Base-by-base conservation (phyloP, 23 tunicate species). In the Halocynthia roretzi region DNA sequence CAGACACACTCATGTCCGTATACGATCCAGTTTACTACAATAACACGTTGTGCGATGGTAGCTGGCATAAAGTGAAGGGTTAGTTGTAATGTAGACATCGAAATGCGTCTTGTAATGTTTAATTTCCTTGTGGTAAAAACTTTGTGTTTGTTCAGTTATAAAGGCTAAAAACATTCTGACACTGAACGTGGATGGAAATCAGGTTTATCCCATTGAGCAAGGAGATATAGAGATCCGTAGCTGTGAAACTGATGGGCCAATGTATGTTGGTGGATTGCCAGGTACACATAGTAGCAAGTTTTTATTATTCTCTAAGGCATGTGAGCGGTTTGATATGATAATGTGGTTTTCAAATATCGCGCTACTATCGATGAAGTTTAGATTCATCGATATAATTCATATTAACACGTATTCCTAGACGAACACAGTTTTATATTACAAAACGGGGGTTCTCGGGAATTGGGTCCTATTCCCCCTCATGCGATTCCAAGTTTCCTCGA, bases 31-130 rank as follows among this genome's bases (percentile, higher is more conserved):
- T 67, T 11, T 6, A 66, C 17, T 82, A 53, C 56, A 31, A 31
- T 31, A 48, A 51, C 20, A 83, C 40, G 71, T 52, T 91, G 7
- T 91, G 97, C 50, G 97, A 91, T 71, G 97, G 97, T 14, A 31
- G 66, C 11, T 91, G 97, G 97, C 97, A 91, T 67, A 51, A 71
- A 19, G 71, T 91, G 6, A 67, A 67, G 31, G 90, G 97, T 91
- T 51, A 62, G 74, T 62, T 20, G 17, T 51, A 5, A 72, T 15
- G 17, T n/a, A n/a, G 14, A 17, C 17, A 15, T 15, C n/a, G n/a
- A 15, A 15, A 15, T 60, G n/a, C 17, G n/a, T 60, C 17, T 60
- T n/a, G 2, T 12, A 44, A 49, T 14, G 67, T 68, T 68, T 14
- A 20, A 19, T 17, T 12, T 68, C 72, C 19, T 75, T 49, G 21